Evolutionary conservation across 2,113 vertebrate species (phyloP).

Genomic region (Salvelinus fontinalis): DNA sequence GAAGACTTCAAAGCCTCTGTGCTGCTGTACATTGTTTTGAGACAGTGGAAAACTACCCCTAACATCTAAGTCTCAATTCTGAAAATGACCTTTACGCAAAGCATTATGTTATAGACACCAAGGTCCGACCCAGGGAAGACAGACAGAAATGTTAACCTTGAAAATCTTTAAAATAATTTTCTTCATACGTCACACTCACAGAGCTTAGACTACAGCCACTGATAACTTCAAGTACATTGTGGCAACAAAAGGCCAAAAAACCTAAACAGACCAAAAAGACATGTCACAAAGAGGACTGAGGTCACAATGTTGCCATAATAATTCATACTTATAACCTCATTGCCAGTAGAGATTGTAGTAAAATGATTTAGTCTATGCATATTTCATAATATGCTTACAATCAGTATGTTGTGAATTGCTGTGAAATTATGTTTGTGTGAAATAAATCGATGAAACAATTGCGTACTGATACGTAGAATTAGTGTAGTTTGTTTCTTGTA

Average conservation of each 20-base stretch:
- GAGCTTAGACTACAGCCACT: conserved; percentile 72
- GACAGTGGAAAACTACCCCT: conserved; percentile 23
- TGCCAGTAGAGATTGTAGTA: not conserved
- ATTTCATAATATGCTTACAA: no score
- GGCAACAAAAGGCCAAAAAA: conserved; percentile 57
- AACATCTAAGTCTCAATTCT: conserved; percentile 21
- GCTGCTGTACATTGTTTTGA: not conserved
- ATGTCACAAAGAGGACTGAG: conserved; percentile 65
- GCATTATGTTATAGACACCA: conserved; percentile 29
- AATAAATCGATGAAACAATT: no score
- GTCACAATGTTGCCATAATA: conserved; percentile 12
- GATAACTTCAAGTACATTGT: conserved; percentile 71
- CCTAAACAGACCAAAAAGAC: conserved; percentile 66
- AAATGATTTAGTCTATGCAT: no score
- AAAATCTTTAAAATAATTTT: conserved; percentile 63
- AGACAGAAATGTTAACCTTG: conserved; percentile 58
- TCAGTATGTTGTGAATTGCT: no score
- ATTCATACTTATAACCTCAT: not conserved
- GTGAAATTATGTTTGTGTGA: no score
- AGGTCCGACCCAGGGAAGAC: conserved; percentile 38
- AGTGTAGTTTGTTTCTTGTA: no score
- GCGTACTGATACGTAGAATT: no score
- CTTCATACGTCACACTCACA: conserved; percentile 61
- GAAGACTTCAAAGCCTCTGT: not conserved
- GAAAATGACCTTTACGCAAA: conserved; percentile 14